Percentiles rank a stretch among this genome's conserved stretches.
These are phyloP conservation scores for Carassius carassius DNA, from an alignment of 2,113 vertebrate genomes.

Conservation along the genomic window DNA sequence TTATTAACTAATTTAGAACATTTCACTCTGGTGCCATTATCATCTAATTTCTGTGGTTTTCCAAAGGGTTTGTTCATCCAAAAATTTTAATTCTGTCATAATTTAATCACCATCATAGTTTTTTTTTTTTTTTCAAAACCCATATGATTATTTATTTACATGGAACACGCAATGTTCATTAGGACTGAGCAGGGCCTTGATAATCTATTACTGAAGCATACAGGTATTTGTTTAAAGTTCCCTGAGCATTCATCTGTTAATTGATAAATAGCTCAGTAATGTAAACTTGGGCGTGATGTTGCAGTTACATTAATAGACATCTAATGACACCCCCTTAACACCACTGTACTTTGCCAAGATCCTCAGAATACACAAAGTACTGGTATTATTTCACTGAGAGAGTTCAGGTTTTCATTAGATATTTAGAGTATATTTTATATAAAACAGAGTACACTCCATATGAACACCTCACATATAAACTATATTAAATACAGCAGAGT, in stretches of 20 bases:
- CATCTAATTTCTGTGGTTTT: not conserved
- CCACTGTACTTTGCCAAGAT: slow-evolving; percentile 10
- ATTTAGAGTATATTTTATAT: too few relatives aligned
- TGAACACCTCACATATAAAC: too few relatives aligned
- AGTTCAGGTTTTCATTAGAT: not conserved
- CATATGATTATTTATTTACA: not conserved
- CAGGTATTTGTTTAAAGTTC: not conserved
- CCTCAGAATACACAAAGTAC: slow-evolving; percentile 12
- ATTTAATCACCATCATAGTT: not conserved
- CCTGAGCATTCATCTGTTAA: not conserved
- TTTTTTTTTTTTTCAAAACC: not conserved
- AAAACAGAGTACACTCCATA: too few relatives aligned
- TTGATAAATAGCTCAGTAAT: slow-evolving; percentile 2
- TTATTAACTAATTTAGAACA: slow-evolving; percentile 16
- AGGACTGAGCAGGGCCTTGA: not conserved
- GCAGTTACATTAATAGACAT: slow-evolving; percentile 20
- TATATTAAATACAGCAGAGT: too few relatives aligned
- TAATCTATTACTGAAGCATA: not conserved
- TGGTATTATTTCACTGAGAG: not conserved
- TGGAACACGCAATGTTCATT: not conserved
- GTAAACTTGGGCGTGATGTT: slow-evolving; percentile 27
- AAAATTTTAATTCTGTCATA: not conserved
- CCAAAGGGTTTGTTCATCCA: not conserved
- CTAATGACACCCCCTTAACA: slow-evolving; percentile 30
- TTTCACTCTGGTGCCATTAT: slow-evolving; percentile 16